Evolutionary conservation across 2,113 vertebrate genomes (phyloP).

Genomic region (Myotis davidii): DNA sequence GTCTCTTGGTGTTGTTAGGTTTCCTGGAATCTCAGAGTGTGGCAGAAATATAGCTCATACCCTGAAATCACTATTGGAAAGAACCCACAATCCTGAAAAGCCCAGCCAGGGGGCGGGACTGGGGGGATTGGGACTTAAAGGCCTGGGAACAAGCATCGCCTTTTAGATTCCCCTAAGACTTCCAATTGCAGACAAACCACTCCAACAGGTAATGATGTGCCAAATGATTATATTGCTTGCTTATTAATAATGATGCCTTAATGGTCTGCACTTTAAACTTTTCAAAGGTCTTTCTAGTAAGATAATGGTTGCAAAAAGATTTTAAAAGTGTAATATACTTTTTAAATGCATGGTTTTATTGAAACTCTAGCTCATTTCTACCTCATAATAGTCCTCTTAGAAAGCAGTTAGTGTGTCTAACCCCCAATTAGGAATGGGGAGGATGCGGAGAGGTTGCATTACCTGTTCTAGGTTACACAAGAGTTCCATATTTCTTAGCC

Average conservation of each 20-base stretch:
- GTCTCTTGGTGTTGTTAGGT: background rate
- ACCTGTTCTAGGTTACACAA: background rate
- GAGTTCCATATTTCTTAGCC: conserved; percentile 9
- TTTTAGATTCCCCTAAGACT: background rate
- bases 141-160: background rate
- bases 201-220: background rate
- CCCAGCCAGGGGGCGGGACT: background rate
- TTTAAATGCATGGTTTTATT: background rate
- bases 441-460: background rate
- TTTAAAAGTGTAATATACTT: conserved; percentile 11
- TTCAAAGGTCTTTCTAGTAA: conserved; percentile 63
- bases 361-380: background rate
- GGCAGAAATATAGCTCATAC: background rate
- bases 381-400: background rate
- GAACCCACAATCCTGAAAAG: background rate
- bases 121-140: background rate
- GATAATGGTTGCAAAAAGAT: conserved; percentile 42
- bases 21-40: background rate
- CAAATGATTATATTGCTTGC: conserved; percentile 53
- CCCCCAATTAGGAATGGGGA: background rate
- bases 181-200: background rate
- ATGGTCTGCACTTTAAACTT: conserved; percentile 62
- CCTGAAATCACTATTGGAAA: background rate
- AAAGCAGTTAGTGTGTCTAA: background rate
- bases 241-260: conserved; percentile 39